These are phyloP conservation scores for Galbula dea DNA, from an alignment of 2,113 vertebrate genomes.

Conservation along the genomic window DNA sequence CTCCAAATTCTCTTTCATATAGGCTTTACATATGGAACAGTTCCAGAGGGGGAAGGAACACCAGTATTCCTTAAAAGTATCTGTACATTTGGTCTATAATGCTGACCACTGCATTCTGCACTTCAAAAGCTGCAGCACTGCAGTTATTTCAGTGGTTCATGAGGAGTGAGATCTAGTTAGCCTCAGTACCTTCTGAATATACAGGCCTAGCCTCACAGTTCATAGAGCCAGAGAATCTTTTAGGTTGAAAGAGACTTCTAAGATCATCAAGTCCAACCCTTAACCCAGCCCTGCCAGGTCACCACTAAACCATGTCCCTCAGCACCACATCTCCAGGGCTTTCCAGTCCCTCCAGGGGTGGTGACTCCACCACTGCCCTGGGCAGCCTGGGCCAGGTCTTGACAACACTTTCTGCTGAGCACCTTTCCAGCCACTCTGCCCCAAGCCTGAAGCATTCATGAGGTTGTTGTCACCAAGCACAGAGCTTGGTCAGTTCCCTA, in stretches of 20 bases:
- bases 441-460: too few relatives aligned
- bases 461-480: background rate
- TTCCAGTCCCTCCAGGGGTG: too few relatives aligned
- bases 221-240: too few relatives aligned
- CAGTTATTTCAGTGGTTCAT: background rate
- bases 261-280: too few relatives aligned
- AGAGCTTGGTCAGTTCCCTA: background rate
- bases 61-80: background rate
- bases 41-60: background rate
- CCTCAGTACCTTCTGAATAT: background rate
- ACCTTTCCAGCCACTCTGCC: too few relatives aligned
- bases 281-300: too few relatives aligned
- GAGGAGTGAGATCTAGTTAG: background rate
- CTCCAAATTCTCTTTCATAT: background rate
- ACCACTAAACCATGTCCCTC: too few relatives aligned
- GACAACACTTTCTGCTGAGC: too few relatives aligned
- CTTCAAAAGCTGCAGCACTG: background rate
- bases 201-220: background rate
- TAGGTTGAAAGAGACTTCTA: too few relatives aligned
- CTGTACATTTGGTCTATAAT: background rate
- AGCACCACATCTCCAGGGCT: too few relatives aligned
- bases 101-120: background rate
- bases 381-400: too few relatives aligned
- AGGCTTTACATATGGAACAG: background rate
- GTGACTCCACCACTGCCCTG: too few relatives aligned